Percentiles rank a stretch among this genome's conserved stretches.
phyloP scores from a whole-genome alignment of 1,140 invertebrate species.

The Megalonaias nervosa region DNA sequence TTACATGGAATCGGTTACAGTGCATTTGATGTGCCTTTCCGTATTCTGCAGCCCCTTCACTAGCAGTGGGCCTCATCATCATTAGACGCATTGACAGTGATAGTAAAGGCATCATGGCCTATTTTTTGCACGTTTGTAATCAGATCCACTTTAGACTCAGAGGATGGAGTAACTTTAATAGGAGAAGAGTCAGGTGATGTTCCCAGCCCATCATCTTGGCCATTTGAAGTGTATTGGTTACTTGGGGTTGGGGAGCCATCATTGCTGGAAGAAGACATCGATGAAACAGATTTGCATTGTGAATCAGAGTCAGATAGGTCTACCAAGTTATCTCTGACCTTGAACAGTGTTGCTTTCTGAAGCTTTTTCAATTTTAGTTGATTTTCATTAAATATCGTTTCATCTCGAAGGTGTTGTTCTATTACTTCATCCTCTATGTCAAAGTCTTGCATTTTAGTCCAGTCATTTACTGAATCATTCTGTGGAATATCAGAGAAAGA shows the following conservation, averaged over 20 bases:
- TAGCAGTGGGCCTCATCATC: slow-evolving; percentile 37
- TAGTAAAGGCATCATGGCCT: slow-evolving; percentile 21
- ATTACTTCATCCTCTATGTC: slow-evolving; percentile 28
- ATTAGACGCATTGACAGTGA: slow-evolving; percentile 17
- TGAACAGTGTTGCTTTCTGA: slow-evolving; percentile 38
- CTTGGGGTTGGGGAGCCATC: slow-evolving; percentile 32
- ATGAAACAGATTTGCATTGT: slow-evolving; percentile 28
- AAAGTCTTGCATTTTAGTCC: slow-evolving; percentile 43
- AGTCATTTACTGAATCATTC: slow-evolving; percentile 53
- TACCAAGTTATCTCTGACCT: slow-evolving; percentile 15
- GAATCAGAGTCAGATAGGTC: slow-evolving; percentile 29
- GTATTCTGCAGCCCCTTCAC: too few species aligned
- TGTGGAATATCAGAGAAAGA: slow-evolving; percentile 60
- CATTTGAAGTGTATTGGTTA: slow-evolving; percentile 17
- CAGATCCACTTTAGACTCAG: slow-evolving; percentile 23
- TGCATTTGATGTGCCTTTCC: too few species aligned
- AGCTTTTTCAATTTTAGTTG: slow-evolving; percentile 31
- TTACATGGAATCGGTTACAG: too few species aligned
- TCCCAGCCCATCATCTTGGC: slow-evolving; percentile 31
- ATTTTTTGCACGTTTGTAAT: slow-evolving; percentile 19
- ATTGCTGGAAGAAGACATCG: slow-evolving; percentile 35
- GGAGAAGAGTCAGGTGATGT: slow-evolving; percentile 28
- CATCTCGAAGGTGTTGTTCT: slow-evolving; percentile 29
- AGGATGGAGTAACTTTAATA: slow-evolving; percentile 20
- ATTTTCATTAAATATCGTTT: slow-evolving; percentile 34